Conservation (phyloP, 2,797 vertebrate species). For the Lycodopsis pacificus region DNA sequence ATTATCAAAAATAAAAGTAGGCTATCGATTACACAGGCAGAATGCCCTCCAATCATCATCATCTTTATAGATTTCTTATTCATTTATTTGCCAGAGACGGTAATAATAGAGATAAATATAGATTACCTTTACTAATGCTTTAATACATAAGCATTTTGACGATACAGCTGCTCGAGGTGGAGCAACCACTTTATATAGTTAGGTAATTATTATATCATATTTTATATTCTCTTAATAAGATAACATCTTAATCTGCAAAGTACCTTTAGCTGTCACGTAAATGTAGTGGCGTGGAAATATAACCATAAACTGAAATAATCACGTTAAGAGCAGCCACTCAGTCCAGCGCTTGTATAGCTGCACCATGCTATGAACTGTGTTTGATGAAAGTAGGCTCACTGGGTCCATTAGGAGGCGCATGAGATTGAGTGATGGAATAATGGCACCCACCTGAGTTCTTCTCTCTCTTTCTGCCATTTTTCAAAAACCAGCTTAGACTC, state of each 20-base stretch:
- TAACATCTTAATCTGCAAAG: neutral
- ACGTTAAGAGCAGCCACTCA: neutral
- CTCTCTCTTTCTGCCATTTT: conserved; percentile 89
- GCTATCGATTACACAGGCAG: neutral
- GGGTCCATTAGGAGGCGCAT: neutral
- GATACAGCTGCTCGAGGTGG: no score
- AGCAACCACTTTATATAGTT: neutral
- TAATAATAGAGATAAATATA: no score
- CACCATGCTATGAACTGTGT: neutral
- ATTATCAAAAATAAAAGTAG: neutral
- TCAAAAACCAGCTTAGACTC: conserved; percentile 84
- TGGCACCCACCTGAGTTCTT: conserved; percentile 84
- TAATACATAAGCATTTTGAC: neutral
- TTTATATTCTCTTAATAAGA: neutral
- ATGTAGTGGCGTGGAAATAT: neutral
- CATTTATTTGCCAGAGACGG: no score
- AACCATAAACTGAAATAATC: neutral
- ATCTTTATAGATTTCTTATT: no score
- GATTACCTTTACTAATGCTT: neutral
- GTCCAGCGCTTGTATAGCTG: neutral
- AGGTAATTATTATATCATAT: no score
- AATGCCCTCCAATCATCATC: neutral
- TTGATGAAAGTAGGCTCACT: neutral
- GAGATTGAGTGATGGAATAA: neutral
- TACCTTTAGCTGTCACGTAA: neutral